These are phyloP conservation scores for Mya arenaria DNA, from an alignment of 1,140 invertebrate genomes.

Conservation along the genomic window DNA sequence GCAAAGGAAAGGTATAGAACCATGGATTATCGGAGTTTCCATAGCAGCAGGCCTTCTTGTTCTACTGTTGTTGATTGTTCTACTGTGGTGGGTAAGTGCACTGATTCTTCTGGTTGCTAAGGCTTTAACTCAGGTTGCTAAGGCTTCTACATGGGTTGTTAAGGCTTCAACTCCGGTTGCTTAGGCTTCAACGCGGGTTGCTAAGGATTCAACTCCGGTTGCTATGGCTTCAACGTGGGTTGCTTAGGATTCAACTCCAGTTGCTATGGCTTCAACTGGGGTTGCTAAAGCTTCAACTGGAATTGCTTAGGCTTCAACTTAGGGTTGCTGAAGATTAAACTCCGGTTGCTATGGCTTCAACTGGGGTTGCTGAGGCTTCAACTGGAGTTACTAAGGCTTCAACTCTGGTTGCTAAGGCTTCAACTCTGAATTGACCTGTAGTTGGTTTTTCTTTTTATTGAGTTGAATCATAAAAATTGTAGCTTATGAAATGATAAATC, in stretches of 20 bases:
- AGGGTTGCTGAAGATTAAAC: too few species aligned
- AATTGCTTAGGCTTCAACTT: too few species aligned
- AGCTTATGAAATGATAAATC: too few species aligned
- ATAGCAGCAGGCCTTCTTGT: conserved; percentile 70
- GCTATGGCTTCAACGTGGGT: not conserved
- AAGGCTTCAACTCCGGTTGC: not conserved
- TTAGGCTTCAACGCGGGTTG: not conserved
- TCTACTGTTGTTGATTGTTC: conserved; percentile 68
- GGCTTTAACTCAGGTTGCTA: not conserved
- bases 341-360: not conserved
- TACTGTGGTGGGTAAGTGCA: conserved; percentile 74
- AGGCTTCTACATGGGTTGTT: not conserved
- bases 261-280: not conserved
- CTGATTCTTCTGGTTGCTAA: not conserved
- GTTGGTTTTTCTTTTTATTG: too few species aligned
- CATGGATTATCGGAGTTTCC: conserved; percentile 70
- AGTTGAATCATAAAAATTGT: too few species aligned
- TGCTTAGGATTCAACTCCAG: not conserved
- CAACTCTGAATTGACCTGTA: too few species aligned
- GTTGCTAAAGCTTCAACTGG: not conserved
- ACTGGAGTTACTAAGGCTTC: too few species aligned
- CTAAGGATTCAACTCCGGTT: not conserved
- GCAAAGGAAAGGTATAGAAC: conserved; percentile 60
- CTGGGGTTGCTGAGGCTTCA: not conserved
- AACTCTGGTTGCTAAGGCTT: too few species aligned